Base-by-base conservation (phyloP, 2,888 invertebrate species). In the Drosophila rellima region DNA sequence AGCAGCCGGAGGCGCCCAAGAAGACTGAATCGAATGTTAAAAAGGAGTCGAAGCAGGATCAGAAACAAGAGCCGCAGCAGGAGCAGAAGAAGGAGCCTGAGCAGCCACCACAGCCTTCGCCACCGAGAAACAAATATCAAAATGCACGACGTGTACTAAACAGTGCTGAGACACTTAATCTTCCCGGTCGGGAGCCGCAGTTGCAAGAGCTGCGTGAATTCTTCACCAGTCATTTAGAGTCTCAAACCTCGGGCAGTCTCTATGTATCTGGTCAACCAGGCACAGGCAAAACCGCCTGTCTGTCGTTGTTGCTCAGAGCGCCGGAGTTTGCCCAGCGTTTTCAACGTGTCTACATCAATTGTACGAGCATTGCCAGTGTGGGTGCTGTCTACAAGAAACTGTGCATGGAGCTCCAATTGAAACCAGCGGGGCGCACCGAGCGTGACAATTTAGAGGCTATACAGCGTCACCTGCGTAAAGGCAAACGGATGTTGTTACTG, bases 221-320 rank as follows among this genome's bases (percentile, higher is more conserved):
- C 92, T 93, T 99, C 52, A 91, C 92, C 13, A 93, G 94, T 10
- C 95, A 96, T 91, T 91, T 98, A 60, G 91, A 94, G 3, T 93
- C 94, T 1, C 93, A 94, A 76, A 93, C 93, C 33, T 96, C 98
- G 0, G 96, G 96, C 1, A 97, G 98, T 17, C 90, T 99, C 57
- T 99, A 99, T 91, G 95, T 99, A 42, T 98, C 98, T 39, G 99
- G 99, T 1, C 97, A 98, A 23, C 99, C 99, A 0, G 99, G 99
- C 5, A 99, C 99, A 0, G 99, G 92, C 1, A 99, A 99, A 93
- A 98, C 98, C 0, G 98, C 98, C 0, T 96, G 96, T 68, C 93
- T 99, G 17, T 95, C 95, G 0, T 94, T 96, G 74, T 94, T 97
- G 62, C 92, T 98, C 60, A 93, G 95, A 37, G 93, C 95, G 47